These are phyloP conservation scores for Luscinia luscinia DNA, from an alignment of 2,797 vertebrate species.

Conservation along the genomic window DNA sequence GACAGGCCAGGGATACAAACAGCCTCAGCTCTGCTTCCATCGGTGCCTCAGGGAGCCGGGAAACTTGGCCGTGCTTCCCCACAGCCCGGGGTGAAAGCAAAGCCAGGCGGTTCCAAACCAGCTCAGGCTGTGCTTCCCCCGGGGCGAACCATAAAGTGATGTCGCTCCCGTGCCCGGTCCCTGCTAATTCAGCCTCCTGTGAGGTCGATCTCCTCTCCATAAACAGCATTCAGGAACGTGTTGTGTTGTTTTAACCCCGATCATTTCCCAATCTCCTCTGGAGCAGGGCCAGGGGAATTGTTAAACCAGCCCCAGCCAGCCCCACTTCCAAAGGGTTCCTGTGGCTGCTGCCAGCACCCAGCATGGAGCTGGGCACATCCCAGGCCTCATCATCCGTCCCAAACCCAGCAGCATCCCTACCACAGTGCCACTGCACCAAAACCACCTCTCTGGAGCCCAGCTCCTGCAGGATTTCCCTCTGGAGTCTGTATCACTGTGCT, in stretches of 20 bases:
- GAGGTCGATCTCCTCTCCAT: background rate
- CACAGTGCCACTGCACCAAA: rapidly evolving
- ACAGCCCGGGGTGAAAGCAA: background rate
- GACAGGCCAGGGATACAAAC: background rate
- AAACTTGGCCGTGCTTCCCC: background rate
- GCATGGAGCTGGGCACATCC: rapidly evolving
- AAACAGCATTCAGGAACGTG: background rate
- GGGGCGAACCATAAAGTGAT: background rate
- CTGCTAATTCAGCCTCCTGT: background rate
- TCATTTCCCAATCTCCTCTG: constrained; percentile 53
- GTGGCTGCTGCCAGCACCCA: background rate
- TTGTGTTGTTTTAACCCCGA: constrained; percentile 48
- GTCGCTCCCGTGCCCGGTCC: background rate
- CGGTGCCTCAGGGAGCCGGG: background rate
- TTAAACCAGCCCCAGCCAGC: background rate
- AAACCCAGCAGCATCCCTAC: background rate
- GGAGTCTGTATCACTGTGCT: background rate
- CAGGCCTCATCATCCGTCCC: rapidly evolving
- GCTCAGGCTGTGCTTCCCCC: background rate
- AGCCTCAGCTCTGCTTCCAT: background rate
- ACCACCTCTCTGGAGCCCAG: background rate
- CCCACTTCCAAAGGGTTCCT: background rate
- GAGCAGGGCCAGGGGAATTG: constrained; percentile 8
- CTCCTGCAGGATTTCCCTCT: background rate
- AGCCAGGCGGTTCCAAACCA: background rate